phyloP scores from a whole-genome alignment of 2,113 vertebrate genomes.

The Fulmarus glacialis region DNA sequence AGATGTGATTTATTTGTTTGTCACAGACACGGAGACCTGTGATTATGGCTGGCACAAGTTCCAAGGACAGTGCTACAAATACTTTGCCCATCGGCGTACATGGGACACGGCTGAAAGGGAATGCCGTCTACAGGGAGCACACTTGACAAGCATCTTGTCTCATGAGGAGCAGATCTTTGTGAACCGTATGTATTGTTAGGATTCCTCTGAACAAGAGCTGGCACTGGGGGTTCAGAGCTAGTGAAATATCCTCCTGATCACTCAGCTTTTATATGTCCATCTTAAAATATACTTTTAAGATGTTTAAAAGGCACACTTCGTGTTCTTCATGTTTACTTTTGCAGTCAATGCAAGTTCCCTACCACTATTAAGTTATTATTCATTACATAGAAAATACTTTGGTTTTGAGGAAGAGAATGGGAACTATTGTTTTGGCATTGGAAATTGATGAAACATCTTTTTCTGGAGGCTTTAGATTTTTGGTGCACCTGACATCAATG shows the following conservation, averaged over 20 bases:
- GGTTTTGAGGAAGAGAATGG: background rate
- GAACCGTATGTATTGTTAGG: slow-evolving; percentile 84
- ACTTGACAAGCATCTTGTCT: slow-evolving; percentile 90
- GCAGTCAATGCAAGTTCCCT: background rate
- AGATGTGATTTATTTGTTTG: background rate
- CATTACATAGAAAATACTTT: background rate
- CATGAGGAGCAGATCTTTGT: slow-evolving; percentile 93
- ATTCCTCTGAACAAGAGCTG: background rate
- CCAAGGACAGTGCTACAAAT: slow-evolving; percentile 96
- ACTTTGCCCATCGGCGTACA: slow-evolving; percentile 88
- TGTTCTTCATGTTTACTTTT: background rate
- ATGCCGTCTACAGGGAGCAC: slow-evolving; percentile 93
- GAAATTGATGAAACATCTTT: background rate
- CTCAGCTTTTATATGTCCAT: background rate
- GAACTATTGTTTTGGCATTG: background rate
- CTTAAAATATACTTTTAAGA: background rate
- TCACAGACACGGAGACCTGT: slow-evolving; percentile 90
- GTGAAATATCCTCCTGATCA: background rate
- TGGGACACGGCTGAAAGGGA: slow-evolving; percentile 96
- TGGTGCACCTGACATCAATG: background rate
- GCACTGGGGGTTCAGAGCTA: background rate
- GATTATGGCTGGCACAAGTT: slow-evolving; percentile 98
- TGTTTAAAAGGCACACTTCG: background rate
- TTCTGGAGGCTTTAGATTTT: background rate
- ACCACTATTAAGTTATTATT: background rate